These are phyloP conservation scores for Ormyrus rosae DNA, from an alignment of 2,888 invertebrate genomes.

Conservation along the genomic window DNA sequence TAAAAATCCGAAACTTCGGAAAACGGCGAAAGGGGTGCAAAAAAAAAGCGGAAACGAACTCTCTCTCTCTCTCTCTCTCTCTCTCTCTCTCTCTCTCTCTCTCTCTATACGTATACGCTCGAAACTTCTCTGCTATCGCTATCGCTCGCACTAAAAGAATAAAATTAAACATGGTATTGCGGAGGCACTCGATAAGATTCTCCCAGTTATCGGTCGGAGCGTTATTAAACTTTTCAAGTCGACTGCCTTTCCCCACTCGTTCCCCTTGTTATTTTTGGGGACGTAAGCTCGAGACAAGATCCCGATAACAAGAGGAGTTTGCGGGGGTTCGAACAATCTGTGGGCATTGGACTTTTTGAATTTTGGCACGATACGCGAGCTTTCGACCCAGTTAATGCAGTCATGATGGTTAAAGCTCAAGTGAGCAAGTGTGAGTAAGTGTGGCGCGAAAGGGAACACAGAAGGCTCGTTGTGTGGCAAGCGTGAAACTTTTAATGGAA, in stretches of 20 bases:
- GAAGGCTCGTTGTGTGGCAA: background rate
- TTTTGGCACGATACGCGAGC: background rate
- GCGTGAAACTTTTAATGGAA: conserved; percentile 48
- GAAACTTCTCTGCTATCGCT: conserved; percentile 15
- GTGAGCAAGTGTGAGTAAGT: too few relatives aligned
- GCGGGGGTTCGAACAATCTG: background rate
- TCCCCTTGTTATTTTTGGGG: conserved; percentile 29
- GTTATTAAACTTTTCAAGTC: conserved; percentile 48
- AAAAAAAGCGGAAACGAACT: too few relatives aligned
- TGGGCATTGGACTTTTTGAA: background rate
- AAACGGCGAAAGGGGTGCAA: too few relatives aligned
- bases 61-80: too few relatives aligned
- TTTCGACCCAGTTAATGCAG: conserved; percentile 34
- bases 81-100: too few relatives aligned
- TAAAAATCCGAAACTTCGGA: too few relatives aligned
- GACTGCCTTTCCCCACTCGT: background rate
- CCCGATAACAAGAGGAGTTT: conserved; percentile 51
- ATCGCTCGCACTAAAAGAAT: conserved; percentile 9
- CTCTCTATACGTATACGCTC: background rate
- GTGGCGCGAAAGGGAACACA: too few relatives aligned
- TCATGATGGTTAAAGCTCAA: too few relatives aligned
- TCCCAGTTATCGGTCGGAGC: background rate
- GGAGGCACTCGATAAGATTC: conserved; percentile 1
- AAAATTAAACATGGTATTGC: conserved; percentile 39
- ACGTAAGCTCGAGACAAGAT: conserved; percentile 7